Evolutionary conservation across 2,113 vertebrate genomes (phyloP).

Genomic region (Corythoichthys haematopterus): DNA sequence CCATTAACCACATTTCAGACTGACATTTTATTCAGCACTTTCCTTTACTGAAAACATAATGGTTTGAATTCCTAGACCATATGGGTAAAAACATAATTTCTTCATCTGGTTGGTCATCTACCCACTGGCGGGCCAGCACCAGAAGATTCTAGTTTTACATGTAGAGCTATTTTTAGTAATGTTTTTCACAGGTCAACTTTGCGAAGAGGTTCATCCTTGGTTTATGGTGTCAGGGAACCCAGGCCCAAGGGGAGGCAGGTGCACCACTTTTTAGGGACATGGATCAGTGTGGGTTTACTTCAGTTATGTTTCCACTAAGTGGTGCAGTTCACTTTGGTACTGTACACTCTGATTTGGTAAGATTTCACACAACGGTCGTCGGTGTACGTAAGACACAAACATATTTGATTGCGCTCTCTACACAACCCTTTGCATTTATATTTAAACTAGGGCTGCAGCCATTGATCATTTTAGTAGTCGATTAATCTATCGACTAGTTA

Average conservation of each 20-base stretch:
- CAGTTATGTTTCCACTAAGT: background rate
- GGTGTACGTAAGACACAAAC: background rate
- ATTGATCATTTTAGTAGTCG: too few relatives aligned
- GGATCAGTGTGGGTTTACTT: background rate
- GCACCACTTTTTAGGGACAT: constrained; percentile 9
- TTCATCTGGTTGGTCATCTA: constrained; percentile 25
- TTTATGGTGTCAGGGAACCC: constrained; percentile 47
- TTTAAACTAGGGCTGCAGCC: too few relatives aligned
- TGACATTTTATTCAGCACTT: constrained; percentile 3
- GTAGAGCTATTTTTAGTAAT: constrained; percentile 50
- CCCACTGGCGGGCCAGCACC: constrained; percentile 12
- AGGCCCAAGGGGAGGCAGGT: constrained; percentile 34
- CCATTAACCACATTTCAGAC: constrained; percentile 22
- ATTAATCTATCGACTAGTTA: too few relatives aligned
- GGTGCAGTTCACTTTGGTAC: background rate
- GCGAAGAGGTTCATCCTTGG: constrained; percentile 29
- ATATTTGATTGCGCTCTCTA: background rate
- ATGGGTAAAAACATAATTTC: constrained; percentile 16
- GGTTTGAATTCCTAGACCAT: background rate
- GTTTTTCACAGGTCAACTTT: constrained; percentile 45
- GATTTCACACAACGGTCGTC: background rate
- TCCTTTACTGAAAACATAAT: background rate
- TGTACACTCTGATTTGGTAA: background rate
- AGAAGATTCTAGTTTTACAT: constrained; percentile 44
- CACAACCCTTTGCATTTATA: too few relatives aligned